Evolutionary conservation across 2,888 invertebrate genomes (phyloP), one percentile per base, ranked within the genome.

Genomic region (Erynnis tages): DNA sequence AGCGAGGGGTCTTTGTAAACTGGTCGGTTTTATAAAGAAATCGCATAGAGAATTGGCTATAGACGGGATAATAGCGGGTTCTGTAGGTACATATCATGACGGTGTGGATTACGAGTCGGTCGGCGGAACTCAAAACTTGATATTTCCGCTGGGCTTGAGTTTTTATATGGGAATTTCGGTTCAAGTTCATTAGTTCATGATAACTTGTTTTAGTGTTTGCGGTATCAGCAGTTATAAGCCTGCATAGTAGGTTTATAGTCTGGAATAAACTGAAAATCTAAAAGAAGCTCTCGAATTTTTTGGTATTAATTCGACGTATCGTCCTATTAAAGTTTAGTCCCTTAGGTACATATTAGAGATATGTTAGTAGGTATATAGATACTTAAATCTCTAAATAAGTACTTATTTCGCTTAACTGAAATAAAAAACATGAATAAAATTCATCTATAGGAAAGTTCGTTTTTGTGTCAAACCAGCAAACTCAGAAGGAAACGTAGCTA

Each of bases 81-180:
- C 73, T 61, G 75, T 64, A 63, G 61, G 75, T 64, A 63, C 67
- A 63, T 82, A 80, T 82, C 82, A 82, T 83, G 69, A 66, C 74
- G 81, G 82, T 82, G 72, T 82, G 61, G 65, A 69, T 82, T 79
- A 74, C 81, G 60, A 27, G 45, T 55, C 52, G 61, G 58, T 54
- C 71, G 72, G 67, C 73, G 78, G 76, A 78, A 77, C 82, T 73
- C 70, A 65, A 66, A 78, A 82, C 71, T 71, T 73, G 79, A 82
- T 82, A 82, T 76, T 82, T 83, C 82, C 82, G 78, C 59, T 23
- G 45, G 41, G 27, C 44, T 54, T 58, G n/a, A n/a, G n/a, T n/a
- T 55, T 57, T 57, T 47, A 52, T 56, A 54, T 48, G 54, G 52
- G 54, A 56, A 43, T 37, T 48, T 56, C 21, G 32, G 23, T 14